Conservation (phyloP, 2,797 vertebrate genomes). For the Distichodus sexfasciatus region DNA sequence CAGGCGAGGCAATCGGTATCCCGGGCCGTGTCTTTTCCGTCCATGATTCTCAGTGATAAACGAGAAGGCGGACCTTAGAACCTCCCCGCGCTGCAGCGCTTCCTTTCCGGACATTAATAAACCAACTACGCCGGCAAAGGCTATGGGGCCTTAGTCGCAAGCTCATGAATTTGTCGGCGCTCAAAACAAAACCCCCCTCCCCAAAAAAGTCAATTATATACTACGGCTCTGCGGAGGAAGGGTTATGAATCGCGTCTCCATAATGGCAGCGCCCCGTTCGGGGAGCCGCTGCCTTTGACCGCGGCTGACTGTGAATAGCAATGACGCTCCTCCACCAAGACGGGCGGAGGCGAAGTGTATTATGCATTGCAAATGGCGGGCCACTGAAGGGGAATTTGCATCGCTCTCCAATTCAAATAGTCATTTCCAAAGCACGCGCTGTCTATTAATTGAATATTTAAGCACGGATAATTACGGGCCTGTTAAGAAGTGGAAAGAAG, state of each 20-base stretch:
- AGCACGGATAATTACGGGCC: neutral
- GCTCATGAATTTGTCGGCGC: constrained; percentile 40
- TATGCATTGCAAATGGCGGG: neutral
- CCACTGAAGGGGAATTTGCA: neutral
- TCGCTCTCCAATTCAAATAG: neutral
- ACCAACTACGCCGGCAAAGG: neutral
- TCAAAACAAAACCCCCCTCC: constrained; percentile 42
- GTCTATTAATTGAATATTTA: constrained; percentile 19
- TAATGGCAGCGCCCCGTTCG: constrained; percentile 19
- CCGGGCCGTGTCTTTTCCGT: constrained; percentile 4
- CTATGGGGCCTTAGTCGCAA: constrained; percentile 18
- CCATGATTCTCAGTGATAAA: constrained; percentile 26
- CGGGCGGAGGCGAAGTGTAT: neutral
- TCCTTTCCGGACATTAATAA: constrained; percentile 35
- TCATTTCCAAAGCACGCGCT: neutral
- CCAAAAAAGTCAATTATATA: constrained; percentile 34
- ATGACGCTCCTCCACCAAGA: constrained; percentile 8
- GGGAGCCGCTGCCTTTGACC: constrained; percentile 4
- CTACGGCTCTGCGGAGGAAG: constrained; percentile 8
- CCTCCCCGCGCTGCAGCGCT: neutral
- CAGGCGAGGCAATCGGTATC: constrained; percentile 11
- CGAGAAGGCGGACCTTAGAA: constrained; percentile 17
- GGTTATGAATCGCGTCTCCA: constrained; percentile 33
- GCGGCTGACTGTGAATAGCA: constrained; percentile 24
- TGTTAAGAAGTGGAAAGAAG: neutral